Conservation (phyloP, 2,888 invertebrate species). For the Drosophila maculinotata region DNA sequence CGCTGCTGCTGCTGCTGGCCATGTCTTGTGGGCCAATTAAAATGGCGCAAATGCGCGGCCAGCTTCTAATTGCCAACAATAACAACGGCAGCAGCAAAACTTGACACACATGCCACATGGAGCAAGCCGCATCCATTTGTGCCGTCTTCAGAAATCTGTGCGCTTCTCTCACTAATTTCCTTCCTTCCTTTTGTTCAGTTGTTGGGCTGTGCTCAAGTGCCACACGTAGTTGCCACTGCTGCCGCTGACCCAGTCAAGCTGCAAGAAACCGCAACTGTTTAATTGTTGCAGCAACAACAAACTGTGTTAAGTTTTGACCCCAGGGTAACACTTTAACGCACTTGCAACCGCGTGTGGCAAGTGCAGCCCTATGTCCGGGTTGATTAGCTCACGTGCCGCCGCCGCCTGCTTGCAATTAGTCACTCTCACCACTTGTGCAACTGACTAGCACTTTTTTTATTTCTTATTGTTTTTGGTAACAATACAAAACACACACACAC, state of each 20-base stretch:
- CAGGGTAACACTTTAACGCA: constrained; percentile 51
- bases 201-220: constrained; percentile 68
- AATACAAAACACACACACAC: neutral
- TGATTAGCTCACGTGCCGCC: constrained; percentile 58
- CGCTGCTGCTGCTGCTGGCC: constrained; percentile 28
- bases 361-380: constrained; percentile 56
- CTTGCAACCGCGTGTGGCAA: constrained; percentile 36
- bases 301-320: constrained; percentile 83
- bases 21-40: constrained; percentile 66
- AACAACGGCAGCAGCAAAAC: constrained; percentile 39
- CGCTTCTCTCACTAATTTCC: constrained; percentile 46
- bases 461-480: constrained; percentile 3
- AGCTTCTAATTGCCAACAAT: constrained; percentile 52
- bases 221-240: constrained; percentile 2
- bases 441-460: neutral
- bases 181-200: constrained; percentile 32
- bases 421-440: constrained; percentile 26
- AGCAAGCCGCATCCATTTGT: constrained; percentile 24
- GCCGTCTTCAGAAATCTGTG: constrained; percentile 20
- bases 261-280: constrained; percentile 65
- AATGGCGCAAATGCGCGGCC: constrained; percentile 53
- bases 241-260: constrained; percentile 72
- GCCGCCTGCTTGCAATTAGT: constrained; percentile 51
- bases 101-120: constrained; percentile 64
- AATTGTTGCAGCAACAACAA: constrained; percentile 68